These are phyloP conservation scores for Abscondita cerata DNA, from an alignment of 2,888 invertebrate genomes.

Conservation along the genomic window DNA sequence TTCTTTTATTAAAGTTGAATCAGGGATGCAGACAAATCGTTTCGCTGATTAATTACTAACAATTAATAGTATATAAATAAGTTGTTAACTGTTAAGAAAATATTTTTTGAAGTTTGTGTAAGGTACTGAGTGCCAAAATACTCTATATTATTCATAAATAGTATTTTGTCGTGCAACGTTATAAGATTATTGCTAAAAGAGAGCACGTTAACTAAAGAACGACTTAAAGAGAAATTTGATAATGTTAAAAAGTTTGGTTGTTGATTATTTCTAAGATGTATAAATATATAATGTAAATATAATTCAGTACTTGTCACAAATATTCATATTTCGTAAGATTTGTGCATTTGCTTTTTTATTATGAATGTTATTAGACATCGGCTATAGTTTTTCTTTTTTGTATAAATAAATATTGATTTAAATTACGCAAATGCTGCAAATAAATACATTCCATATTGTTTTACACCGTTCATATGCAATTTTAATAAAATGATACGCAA, in stretches of 20 bases:
- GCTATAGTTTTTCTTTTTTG: constrained; percentile 36
- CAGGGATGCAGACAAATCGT: constrained; percentile 33
- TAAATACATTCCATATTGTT: constrained; percentile 53
- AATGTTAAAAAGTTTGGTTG: constrained; percentile 36
- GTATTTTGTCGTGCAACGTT: constrained; percentile 17
- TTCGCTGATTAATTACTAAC: constrained; percentile 21
- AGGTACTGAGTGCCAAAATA: constrained; percentile 35
- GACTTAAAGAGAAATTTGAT: constrained; percentile 12
- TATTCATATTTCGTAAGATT: constrained; percentile 32
- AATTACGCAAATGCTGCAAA: constrained; percentile 48
- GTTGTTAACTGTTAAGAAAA: constrained; percentile 31
- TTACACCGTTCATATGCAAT: constrained; percentile 56
- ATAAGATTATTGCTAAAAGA: constrained; percentile 19
- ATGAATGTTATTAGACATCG: constrained; percentile 26
- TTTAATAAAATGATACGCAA: constrained; percentile 48
- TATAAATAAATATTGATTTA: constrained; percentile 32
- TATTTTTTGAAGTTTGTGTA: constrained; percentile 28
- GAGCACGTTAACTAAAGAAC: constrained; percentile 24
- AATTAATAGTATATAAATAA: constrained; percentile 8
- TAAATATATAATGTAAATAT: constrained; percentile 35
- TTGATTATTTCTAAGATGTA: constrained; percentile 38
- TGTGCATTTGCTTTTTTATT: constrained; percentile 34
- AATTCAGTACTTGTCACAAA: constrained; percentile 31
- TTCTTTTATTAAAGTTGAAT: constrained; percentile 18
- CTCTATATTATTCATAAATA: constrained; percentile 25